Base-by-base conservation (phyloP, 2,113 vertebrate genomes). In the Nothocercus julius region DNA sequence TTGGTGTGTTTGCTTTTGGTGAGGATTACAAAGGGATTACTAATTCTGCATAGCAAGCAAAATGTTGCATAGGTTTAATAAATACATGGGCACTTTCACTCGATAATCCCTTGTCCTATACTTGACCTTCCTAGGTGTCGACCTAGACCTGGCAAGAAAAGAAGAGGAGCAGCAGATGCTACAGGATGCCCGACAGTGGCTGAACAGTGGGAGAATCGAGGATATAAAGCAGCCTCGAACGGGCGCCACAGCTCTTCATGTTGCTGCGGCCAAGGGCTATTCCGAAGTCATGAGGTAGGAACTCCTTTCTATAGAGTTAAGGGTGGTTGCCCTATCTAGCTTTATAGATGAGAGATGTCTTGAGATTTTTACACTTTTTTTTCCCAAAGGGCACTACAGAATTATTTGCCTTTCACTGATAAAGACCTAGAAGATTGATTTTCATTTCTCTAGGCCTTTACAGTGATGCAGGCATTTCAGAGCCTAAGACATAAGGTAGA, bases 251-350 rank as follows among this genome's bases (percentile, higher is more conserved):
- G 99, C 99, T 22, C 98, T 99, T 34, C 99, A 99, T 1, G 99
- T 99, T 13, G 99, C 99, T 45, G 98, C 99, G 4, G 99, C 99
- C 76, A 99, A 99, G 95, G 99, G 99, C 92, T 99, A 99, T 87
- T 92, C 98, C 13, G 99, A 99, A 96, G 99, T 99, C 82, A 98
- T 99, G 95, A 99, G 99, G 99, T 99, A 96, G 63, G 82, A 85
- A 38, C 92, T 84, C 32, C 20, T 59, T 81, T 53, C 42, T 36
- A 0, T 3, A n/a, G 73, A 45, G 27, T 36, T 32, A 16, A 38
- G 44, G 47, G 76, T 58, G 70, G 3, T 25, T 64, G 34, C 44
- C 13, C 19, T 7, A 7, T 34, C 47, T 34, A n/a, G 42, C 44
- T 81, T 86, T 82, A 6, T 19, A 47, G 27, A 10, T 47, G 62